phyloP scores from a whole-genome alignment of 2,797 vertebrate genomes.

The Danio choprae region DNA sequence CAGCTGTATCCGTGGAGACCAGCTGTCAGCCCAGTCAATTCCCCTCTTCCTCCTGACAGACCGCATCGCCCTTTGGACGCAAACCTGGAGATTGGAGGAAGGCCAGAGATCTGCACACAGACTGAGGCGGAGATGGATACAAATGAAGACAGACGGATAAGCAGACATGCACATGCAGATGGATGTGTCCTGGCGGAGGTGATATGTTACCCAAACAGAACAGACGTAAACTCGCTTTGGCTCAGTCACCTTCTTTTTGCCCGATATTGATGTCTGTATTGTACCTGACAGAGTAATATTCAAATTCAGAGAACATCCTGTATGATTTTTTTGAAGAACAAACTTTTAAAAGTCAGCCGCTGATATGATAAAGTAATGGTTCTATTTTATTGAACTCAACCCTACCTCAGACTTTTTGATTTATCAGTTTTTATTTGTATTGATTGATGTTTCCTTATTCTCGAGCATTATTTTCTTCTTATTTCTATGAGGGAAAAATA shows the following conservation, averaged over 20 bases:
- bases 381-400: background rate
- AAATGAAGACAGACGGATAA: slow-evolving; percentile 33
- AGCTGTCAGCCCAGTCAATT: slow-evolving; percentile 62
- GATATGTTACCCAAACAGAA: slow-evolving; percentile 30
- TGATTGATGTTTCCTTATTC: background rate
- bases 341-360: background rate
- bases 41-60: slow-evolving; percentile 53
- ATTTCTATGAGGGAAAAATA: background rate
- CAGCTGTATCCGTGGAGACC: slow-evolving; percentile 53
- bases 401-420: background rate
- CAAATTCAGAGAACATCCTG: background rate
- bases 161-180: slow-evolving; percentile 14
- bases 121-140: slow-evolving; percentile 31
- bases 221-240: background rate
- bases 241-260: slow-evolving; percentile 24
- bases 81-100: slow-evolving; percentile 53
- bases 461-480: background rate
- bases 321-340: background rate
- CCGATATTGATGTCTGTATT: background rate
- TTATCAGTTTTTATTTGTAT: background rate
- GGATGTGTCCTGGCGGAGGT: background rate
- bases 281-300: background rate
- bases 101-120: slow-evolving; percentile 51
- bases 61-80: slow-evolving; percentile 54
- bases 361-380: background rate